Percentiles rank a stretch among this genome's conserved stretches.
Evolutionary conservation across 2,888 invertebrate genomes (phyloP).

Genomic region (Leucophenga maculata): DNA sequence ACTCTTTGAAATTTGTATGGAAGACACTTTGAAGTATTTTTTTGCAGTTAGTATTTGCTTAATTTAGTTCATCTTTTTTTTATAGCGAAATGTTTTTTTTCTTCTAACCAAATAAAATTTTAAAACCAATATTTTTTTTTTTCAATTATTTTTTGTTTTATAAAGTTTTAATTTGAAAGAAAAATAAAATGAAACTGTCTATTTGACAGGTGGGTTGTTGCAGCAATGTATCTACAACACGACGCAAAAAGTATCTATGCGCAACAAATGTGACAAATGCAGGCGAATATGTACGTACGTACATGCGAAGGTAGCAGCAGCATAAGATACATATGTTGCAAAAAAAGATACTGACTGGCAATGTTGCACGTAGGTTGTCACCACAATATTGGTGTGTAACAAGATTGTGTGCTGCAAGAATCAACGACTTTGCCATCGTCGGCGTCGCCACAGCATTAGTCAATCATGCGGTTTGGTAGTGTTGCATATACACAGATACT

Average conservation of each 20-base stretch:
- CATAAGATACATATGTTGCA: too few relatives aligned
- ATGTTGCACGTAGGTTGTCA: neutral
- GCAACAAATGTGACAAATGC: neutral
- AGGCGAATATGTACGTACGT: neutral
- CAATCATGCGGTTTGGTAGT: neutral
- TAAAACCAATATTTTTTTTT: neutral
- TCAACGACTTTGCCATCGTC: neutral
- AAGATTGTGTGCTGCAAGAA: neutral
- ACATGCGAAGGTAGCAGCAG: too few relatives aligned
- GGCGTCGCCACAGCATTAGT: neutral
- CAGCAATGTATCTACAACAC: too few relatives aligned
- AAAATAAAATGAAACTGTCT: neutral
- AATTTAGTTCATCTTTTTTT: constrained; percentile 3
- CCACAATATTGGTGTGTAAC: constrained; percentile 4
- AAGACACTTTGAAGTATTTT: too few relatives aligned
- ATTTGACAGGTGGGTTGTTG: constrained; percentile 6
- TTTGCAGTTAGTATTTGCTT: neutral
- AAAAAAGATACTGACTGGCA: neutral
- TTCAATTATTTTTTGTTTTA: too few relatives aligned
- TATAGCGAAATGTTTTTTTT: neutral
- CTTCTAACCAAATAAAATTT: neutral
- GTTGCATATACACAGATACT: too few relatives aligned
- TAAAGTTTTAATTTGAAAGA: neutral
- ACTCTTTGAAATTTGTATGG: too few relatives aligned
- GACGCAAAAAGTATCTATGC: too few relatives aligned